Base-by-base conservation (phyloP, 2,797 vertebrate species). In the Odontamblyopus rebecca region DNA sequence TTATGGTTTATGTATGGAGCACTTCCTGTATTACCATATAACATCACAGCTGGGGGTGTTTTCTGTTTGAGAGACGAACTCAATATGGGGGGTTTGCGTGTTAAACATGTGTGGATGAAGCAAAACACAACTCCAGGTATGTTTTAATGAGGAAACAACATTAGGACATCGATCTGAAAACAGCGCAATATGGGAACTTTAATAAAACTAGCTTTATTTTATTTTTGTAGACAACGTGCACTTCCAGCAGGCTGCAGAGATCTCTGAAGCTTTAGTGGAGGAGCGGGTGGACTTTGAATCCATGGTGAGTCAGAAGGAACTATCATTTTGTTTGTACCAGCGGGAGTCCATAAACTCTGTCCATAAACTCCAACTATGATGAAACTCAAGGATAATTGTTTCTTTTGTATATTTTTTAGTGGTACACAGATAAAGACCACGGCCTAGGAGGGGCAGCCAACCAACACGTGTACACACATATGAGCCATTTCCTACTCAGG, bases 371-470 rank as follows among this genome's bases (percentile, higher is more conserved):
- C 53, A 65, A 18, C 27, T 26, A 29, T 50, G 19, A 59, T 38
- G 32, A 9, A 32, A 19, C 16, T 48, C 26, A 0, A 6, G 32
- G 1, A 35, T 18, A 53, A 35, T 11, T 18, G 2, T 5, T 27
- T 41, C 2, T 6, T 69, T 35, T 76, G 35, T 30, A 9, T 35
- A 1, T 11, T 67, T 75, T 77, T 29, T 84, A 99, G 98, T 99
- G 98, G 98, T 99, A 99, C 57, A 97, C 98, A 0, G 97, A 99
- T 76, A 95, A 98, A 85, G 96, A 98, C 83, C 98, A 99, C 0
- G 85, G 89, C 13, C 96, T 99, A 0, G 77, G 15, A 0, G 97
- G 95, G 30, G 86, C 90, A 1, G 96, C 98, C 73, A 88, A 96
- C 77, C 91, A 90, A 16, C 98, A 99, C 27, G 95, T 99, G 75